These are phyloP conservation scores for Hymenopus coronatus DNA, from an alignment of 2,888 invertebrate species.

Conservation along the genomic window DNA sequence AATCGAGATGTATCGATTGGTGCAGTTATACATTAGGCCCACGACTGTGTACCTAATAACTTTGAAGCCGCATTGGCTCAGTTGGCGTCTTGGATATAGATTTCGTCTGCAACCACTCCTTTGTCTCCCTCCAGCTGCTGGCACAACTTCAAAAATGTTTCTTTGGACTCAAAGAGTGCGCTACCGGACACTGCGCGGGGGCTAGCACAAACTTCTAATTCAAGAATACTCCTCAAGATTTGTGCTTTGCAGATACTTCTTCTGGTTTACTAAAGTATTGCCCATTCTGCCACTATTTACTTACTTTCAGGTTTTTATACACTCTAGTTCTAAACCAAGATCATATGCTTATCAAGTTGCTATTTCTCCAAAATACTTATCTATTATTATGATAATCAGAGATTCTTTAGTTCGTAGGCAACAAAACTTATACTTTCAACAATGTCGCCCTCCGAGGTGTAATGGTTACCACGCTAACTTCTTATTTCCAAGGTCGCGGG, in stretches of 20 bases:
- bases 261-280: not conserved
- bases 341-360: too few species aligned
- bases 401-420: too few species aligned
- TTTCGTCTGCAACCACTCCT: not conserved
- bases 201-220: not conserved
- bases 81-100: constrained; percentile 4
- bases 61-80: not conserved
- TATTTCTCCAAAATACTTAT: too few species aligned
- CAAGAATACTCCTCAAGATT: not conserved
- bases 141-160: not conserved
- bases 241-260: not conserved
- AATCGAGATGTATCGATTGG: not conserved
- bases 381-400: too few species aligned
- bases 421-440: too few species aligned
- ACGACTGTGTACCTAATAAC: not conserved
- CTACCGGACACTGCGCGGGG: not conserved
- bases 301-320: too few species aligned
- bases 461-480: too few species aligned
- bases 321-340: too few species aligned
- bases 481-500: too few species aligned
- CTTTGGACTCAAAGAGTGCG: not conserved
- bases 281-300: too few species aligned
- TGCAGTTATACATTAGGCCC: not conserved
- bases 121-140: not conserved
- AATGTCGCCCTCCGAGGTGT: too few species aligned